Base-by-base conservation (phyloP, 2,888 invertebrate species). In the Drosophila eohydei region DNA sequence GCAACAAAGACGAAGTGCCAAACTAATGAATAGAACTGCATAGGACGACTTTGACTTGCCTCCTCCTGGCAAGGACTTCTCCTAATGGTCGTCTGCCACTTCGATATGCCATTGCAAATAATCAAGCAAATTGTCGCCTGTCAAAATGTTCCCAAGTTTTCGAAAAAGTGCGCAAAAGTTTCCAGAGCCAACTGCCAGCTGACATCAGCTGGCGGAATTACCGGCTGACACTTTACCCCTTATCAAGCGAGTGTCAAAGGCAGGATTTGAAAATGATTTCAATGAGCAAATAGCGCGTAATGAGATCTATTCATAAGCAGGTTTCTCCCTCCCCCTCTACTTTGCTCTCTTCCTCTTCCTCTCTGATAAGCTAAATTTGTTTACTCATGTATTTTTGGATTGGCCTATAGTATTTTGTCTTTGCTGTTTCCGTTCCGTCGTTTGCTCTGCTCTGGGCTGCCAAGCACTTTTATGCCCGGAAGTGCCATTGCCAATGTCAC, bases 121-220 rank as follows among this genome's bases (percentile, higher is more conserved):
- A 83, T 83, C 89, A 78, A 74, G 88, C 84, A 81, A 87, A 83
- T 83, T 89, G 84, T 81, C 89, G 84, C 87, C 87, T 83, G 89
- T 83, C 88, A 84, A 81, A 87, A 70, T 76, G 76, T 79, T 64
- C 38, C 65, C 67, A 84, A 84, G 66, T 84, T 68, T 68, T 69
- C 59, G 48, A 58, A 87, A 84, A 81, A 84, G 70, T 80, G 76
- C 32, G 57, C 54, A 36, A 52, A 70, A 69, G 65, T 83, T 66
- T 59, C 51, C 36, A 36, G 57, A 36, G 32, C 16, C 55, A 66
- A 36, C 72, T 72, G 66, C 56, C 74, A 60, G 62, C 30, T 30
- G 40, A 61, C 44, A 62, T 59, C 58, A 48, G 38, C 51, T 30
- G 21, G 11, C 34, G 43, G 34, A 34, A 34, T 44, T 28, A 43